Evolutionary conservation across 1,140 invertebrate species (phyloP).

Genomic region (Drosophila ogumai): DNA sequence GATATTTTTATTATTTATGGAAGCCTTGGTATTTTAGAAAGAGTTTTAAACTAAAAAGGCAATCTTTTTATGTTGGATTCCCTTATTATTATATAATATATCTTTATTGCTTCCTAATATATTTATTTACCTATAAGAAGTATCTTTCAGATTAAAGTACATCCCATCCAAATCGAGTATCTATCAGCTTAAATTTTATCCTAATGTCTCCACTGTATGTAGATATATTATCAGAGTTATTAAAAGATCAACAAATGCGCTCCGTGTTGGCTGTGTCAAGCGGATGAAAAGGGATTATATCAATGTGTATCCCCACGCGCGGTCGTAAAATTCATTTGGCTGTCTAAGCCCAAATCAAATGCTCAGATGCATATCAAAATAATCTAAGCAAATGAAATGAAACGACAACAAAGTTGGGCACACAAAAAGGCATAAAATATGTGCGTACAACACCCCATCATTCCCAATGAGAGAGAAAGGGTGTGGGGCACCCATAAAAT

Average conservation of each 20-base stretch:
- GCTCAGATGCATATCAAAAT: constrained; percentile 71
- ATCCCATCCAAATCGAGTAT: not conserved
- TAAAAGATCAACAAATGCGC: constrained; percentile 39
- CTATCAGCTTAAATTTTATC: not conserved
- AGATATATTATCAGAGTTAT: constrained; percentile 23
- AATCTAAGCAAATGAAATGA: constrained; percentile 70
- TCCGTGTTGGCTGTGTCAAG: constrained; percentile 5
- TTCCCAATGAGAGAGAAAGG: not conserved
- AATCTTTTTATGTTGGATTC: too few relatives aligned
- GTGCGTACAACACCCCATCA: constrained; percentile 33
- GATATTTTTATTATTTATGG: too few relatives aligned
- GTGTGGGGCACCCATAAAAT: constrained; percentile 61
- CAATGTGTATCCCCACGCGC: constrained; percentile 36
- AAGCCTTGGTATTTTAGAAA: too few relatives aligned
- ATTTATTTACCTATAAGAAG: too few relatives aligned
- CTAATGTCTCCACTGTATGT: not conserved
- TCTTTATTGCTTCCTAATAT: not conserved
- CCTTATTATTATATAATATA: not conserved
- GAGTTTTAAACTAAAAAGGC: too few relatives aligned
- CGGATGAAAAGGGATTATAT: constrained; percentile 36
- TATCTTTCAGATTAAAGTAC: not conserved
- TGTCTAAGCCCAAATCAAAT: constrained; percentile 60
- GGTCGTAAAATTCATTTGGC: constrained; percentile 36
- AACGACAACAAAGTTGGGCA: constrained; percentile 56
- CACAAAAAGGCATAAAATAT: constrained; percentile 52